Evolutionary conservation across 2,113 vertebrate species (phyloP), one percentile per base, ranked within the genome.

Genomic region (Apteryx owenii): DNA sequence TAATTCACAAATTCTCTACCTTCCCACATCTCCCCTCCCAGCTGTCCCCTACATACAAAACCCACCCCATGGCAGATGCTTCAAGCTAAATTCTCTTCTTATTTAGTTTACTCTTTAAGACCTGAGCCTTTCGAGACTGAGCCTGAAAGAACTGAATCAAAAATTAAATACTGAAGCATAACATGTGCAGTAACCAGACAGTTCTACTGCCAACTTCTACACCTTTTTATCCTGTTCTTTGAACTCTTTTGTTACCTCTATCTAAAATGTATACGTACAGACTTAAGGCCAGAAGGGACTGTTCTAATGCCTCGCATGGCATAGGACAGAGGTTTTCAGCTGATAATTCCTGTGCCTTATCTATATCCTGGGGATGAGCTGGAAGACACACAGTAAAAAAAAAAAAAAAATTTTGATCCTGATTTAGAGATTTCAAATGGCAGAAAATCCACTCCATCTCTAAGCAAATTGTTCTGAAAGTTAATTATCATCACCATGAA

Each of bases 401-500:
- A 62, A 60, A 62, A 50, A 72, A 58, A 58, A 31, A 15, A 26
- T 33, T 38, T 38, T 9, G 5, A 36, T 29, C 31, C 54, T 64
- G 36, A 94, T 93, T 73, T 79, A 78, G 71, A 88, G 54, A 85
- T 92, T 94, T 95, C 50, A 82, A 72, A 70, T 94, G 44, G 86
- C 31, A 95, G 75, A 83, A 91, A 88, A 94, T 88, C 60, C 56
- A 80, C 19, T 92, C 25, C 46, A 83, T 80, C 84, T 91, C 81
- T 86, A 85, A 54, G 20, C 60, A 95, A 91, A 60, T 81, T 88
- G 46, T 90, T 94, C 91, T 95, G 93, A 84, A 91, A 91, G 38
- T 85, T 94, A 96, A 95, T 86, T 81, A 91, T 10, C 20, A 33
- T 68, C 85, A 64, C 56, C 33, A 48, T 72, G 81, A 90, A 83